Base-by-base conservation (phyloP, 2,797 vertebrate species). In the Syndactyla subalaris region DNA sequence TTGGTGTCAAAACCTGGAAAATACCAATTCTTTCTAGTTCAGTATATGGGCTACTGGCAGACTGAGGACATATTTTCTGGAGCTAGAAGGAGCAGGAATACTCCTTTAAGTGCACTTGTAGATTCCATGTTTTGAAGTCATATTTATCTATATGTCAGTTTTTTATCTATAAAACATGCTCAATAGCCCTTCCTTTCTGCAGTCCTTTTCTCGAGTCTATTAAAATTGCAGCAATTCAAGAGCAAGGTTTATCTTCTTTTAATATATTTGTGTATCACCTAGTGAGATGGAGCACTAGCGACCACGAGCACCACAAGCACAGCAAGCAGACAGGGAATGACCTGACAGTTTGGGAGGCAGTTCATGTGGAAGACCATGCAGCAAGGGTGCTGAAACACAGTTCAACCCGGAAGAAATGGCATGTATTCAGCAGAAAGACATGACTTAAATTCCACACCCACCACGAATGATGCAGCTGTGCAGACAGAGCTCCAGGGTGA, bases 261-360 rank as follows among this genome's bases (percentile, higher is more conserved):
- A 41, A 9, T 29, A 4, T 22, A 62, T 73, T 68, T 75, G 18
- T 66, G 24, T 32, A 38, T 34, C 30, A 38, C 7, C 36, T 29
- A 34, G 36, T 36, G n/a, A 12, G 77, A n/a, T 19, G 48, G 27
- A 81, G 21, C 0, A 0, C 41, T 12, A 38, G n/a, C 0, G 6
- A 39, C 17, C 41, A 72, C 59, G 32, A 55, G 4, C 4, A 3
- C 14, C 10, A 22, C 7, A n/a, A 39, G 12, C 21, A 49, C 46
- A 52, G 24, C 1, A 3, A 30, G 41, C 36, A 43, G 55, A 55
- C 10, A 55, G 46, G 32, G 59, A 39, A 43, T 13, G 29, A 18
- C 23, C 15, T 10, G 19, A n/a, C 23, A 30, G 9, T n/a, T 18
- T n/a, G 59, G 29, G 59, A 23, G 36, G 41, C 22, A 36, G 39